Conservation (phyloP, 1,140 invertebrate genomes). For the Augochlora pura region DNA sequence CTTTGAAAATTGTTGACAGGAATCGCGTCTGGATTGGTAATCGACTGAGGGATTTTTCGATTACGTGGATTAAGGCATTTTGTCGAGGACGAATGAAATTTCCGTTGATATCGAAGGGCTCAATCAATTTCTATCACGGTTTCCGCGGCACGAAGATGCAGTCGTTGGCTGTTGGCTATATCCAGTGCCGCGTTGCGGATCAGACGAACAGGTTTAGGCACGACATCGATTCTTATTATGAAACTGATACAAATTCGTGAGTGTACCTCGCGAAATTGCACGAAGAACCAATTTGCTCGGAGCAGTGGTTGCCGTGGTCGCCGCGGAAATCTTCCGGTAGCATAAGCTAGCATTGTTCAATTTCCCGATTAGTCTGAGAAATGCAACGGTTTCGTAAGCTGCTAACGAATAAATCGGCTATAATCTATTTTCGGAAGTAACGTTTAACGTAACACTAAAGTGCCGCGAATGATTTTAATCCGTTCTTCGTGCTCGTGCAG, state of each 20-base stretch:
- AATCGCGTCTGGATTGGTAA: background rate
- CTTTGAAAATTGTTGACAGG: too few relatives aligned
- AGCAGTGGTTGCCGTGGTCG: background rate
- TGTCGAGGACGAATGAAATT: background rate
- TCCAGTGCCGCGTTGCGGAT: background rate
- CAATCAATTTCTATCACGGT: background rate
- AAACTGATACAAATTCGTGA: conserved; percentile 18
- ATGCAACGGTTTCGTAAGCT: conserved; percentile 58
- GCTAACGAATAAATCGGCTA: conserved; percentile 2
- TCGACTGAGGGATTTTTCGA: background rate
- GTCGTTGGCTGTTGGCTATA: too few relatives aligned
- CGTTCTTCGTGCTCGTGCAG: background rate
- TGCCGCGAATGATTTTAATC: background rate
- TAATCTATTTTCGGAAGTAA: background rate
- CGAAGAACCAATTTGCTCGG: conserved; percentile 12
- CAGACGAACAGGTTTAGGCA: background rate
- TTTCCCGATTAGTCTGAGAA: conserved; percentile 65
- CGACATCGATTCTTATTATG: conserved; percentile 1
- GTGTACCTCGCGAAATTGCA: conserved; percentile 22
- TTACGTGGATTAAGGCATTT: background rate
- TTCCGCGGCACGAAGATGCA: background rate
- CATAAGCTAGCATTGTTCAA: conserved; percentile 56
- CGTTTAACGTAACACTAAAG: background rate
- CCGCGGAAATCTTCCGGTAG: conserved; percentile 7
- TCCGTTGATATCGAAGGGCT: background rate